phyloP scores from a whole-genome alignment of 2,888 invertebrate genomes.

The Lepidonotus clava region DNA sequence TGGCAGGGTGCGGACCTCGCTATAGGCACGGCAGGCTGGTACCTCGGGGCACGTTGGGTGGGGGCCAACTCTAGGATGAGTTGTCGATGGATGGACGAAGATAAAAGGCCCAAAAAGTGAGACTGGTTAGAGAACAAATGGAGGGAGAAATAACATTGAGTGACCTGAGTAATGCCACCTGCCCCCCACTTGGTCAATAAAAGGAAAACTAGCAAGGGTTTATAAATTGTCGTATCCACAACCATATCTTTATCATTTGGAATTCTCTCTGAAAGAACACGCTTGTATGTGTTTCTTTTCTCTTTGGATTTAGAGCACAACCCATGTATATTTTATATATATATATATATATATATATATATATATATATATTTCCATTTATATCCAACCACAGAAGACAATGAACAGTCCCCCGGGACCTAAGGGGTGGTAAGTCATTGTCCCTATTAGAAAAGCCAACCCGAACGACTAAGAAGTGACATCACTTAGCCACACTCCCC shows the following conservation, averaged over 20 bases:
- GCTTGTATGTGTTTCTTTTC: too few species aligned
- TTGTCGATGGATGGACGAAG: conserved; percentile 30
- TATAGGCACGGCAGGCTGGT: background rate
- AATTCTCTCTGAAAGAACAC: too few species aligned
- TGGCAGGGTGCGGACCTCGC: background rate
- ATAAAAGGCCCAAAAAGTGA: background rate
- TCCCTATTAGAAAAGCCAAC: background rate
- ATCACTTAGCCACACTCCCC: background rate
- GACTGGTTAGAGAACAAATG: conserved; percentile 16
- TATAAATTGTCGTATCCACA: too few species aligned
- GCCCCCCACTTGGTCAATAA: too few species aligned
- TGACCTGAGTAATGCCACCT: background rate
- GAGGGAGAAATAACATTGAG: conserved; percentile 16
- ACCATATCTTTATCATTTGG: too few species aligned
- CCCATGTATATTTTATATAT: too few species aligned
- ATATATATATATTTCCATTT: too few species aligned
- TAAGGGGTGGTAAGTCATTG: background rate
- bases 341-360: too few species aligned
- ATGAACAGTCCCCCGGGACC: too few species aligned
- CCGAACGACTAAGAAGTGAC: background rate
- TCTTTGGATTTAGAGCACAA: too few species aligned
- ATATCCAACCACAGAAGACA: too few species aligned
- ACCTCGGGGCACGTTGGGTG: background rate
- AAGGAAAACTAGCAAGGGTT: too few species aligned
- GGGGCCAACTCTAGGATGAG: background rate